Evolutionary conservation across 2,113 vertebrate genomes (phyloP).

Genomic region (Phylloscopus trochiloides): DNA sequence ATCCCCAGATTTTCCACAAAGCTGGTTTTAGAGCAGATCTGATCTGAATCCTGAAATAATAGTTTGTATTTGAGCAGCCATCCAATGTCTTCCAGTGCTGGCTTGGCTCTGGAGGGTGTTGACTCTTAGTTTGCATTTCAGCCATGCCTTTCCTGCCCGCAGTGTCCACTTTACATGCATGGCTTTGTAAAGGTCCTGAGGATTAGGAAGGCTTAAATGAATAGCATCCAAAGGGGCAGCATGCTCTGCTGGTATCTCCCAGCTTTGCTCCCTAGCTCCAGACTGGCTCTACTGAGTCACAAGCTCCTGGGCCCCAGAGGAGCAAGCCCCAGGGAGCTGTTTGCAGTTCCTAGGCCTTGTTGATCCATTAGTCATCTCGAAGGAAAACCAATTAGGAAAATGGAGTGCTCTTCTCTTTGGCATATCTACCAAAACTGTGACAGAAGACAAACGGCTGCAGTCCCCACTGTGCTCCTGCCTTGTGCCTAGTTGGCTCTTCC

Average conservation of each 20-base stretch:
- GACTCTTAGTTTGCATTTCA: constrained; percentile 25
- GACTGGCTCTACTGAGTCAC: not conserved
- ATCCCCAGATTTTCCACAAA: not conserved
- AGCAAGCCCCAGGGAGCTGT: not conserved
- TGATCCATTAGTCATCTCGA: constrained; percentile 31
- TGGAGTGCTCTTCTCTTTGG: not conserved
- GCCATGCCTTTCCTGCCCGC: not conserved
- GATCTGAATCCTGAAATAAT: not conserved
- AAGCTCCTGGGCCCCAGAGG: not conserved
- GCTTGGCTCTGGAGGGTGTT: not conserved
- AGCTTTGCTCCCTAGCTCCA: not conserved
- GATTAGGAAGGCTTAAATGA: constrained; percentile 30
- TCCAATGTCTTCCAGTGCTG: not conserved
- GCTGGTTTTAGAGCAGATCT: not conserved
- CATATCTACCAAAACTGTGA: not conserved
- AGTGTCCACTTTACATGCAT: not conserved
- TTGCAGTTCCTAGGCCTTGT: not conserved
- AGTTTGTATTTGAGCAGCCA: not conserved
- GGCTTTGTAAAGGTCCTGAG: not conserved
- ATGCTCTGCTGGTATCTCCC: not conserved
- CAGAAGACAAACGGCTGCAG: not conserved
- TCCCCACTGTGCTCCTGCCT: not conserved
- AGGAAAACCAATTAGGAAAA: constrained; percentile 43
- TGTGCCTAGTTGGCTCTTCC: not conserved
- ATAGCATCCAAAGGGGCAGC: not conserved